A percentile compares a stretch with the other conserved stretches of the same genome.
Conservation (phyloP, 2,797 vertebrate genomes). For the Glyptemys insculpta region DNA sequence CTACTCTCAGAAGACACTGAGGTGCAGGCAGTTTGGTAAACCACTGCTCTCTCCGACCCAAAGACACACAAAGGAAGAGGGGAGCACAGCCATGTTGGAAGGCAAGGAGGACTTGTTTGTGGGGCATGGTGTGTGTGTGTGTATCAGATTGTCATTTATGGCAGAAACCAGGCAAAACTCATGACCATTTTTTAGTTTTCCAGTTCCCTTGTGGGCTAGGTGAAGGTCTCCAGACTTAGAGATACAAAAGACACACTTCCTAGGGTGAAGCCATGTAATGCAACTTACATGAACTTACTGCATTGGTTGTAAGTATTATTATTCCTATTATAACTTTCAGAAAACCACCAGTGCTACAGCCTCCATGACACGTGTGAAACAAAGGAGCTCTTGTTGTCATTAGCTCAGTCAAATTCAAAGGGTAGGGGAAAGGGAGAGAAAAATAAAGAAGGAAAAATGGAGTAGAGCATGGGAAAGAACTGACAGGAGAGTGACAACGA, state of each 20-base stretch:
- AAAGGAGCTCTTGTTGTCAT: background rate
- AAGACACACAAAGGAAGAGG: background rate
- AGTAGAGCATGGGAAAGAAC: background rate
- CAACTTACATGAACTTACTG: background rate
- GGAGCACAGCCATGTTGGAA: background rate
- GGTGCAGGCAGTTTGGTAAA: background rate
- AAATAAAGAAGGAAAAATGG: background rate
- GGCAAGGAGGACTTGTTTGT: background rate
- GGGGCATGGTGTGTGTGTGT: no score
- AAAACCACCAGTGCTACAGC: background rate
- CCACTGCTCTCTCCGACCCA: background rate
- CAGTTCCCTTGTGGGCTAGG: background rate
- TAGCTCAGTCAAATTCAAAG: no score
- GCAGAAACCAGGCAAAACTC: background rate
- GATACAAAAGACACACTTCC: background rate
- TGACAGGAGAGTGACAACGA: background rate
- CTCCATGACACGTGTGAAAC: background rate
- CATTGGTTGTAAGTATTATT: background rate
- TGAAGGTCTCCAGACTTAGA: background rate
- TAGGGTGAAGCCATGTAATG: background rate
- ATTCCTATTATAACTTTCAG: background rate
- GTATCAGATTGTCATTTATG: background rate
- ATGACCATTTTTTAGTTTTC: background rate
- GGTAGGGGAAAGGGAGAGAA: accelerated
- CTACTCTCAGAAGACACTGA: background rate